Evolutionary conservation across 2,888 invertebrate genomes (phyloP).

Genomic region (Drosophila diplacantha): DNA sequence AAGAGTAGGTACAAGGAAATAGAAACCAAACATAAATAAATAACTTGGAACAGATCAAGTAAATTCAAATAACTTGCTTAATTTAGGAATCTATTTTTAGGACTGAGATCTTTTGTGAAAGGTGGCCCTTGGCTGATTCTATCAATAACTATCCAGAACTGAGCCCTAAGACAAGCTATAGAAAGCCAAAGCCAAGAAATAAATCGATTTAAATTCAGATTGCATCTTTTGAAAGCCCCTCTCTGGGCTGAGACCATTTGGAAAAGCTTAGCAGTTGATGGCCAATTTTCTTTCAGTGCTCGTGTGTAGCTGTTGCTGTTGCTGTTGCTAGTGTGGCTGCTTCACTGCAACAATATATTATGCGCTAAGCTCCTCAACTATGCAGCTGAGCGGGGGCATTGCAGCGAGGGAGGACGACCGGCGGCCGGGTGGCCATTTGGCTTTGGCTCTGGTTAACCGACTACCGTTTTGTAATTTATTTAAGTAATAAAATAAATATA

Average conservation of each 20-base stretch:
- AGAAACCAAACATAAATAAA: not conserved
- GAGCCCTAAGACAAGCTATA: not conserved
- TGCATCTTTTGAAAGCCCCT: not conserved
- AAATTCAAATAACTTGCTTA: not conserved
- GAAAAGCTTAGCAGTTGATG: not conserved
- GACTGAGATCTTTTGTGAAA: too few relatives aligned
- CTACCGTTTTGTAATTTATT: slow-evolving; percentile 71
- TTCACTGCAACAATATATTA: slow-evolving; percentile 61
- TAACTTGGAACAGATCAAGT: not conserved
- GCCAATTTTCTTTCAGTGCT: slow-evolving; percentile 8
- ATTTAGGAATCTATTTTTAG: not conserved
- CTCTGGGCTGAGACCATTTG: not conserved
- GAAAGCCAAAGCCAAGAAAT: not conserved
- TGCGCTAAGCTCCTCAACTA: slow-evolving; percentile 58
- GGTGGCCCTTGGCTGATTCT: not conserved
- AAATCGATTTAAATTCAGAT: not conserved
- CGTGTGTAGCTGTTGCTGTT: slow-evolving; percentile 27
- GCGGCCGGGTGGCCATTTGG: slow-evolving; percentile 59
- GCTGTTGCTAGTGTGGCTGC: slow-evolving; percentile 21
- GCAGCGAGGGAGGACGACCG: slow-evolving; percentile 19
- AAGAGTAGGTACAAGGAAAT: too few relatives aligned
- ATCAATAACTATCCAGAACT: not conserved
- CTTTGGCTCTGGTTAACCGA: slow-evolving; percentile 64
- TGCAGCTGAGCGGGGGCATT: slow-evolving; percentile 21
- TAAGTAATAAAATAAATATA: slow-evolving; percentile 72